Base-by-base conservation (phyloP, 2,113 vertebrate species). In the Calonectris borealis region DNA sequence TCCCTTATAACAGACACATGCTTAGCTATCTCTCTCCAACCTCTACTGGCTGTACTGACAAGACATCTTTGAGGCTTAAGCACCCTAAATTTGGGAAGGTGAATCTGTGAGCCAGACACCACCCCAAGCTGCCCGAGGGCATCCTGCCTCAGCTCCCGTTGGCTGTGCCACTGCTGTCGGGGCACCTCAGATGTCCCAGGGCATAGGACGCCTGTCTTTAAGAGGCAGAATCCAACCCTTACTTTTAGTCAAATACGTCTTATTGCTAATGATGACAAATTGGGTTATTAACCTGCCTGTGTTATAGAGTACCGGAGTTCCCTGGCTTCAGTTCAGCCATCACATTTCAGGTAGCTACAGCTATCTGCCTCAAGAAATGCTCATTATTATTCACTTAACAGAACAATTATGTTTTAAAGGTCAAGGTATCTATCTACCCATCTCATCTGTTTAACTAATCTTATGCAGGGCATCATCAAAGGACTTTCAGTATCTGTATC, bases 331-430 rank as follows among this genome's bases (percentile, higher is more conserved):
- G 68, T 83, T 97, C 96, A 96, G 94, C 44, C 90, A 86, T 71
- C 88, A 60, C 92, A 94, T 97, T 97, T 94, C 80, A 93, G 79
- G 60, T 88, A 81, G 75, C 87, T 90, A 69, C 75, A 86, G 69
- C 31, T 81, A 60, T 48, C 88, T 32, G 62, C 92, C 83, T 94
- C 88, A 64, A 92, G 90, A 95, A 94, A 95, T 66, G 64, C 85
- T 92, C 52, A 78, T 96, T 95, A 95, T 92, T 95, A 94, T 90
- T 94, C 94, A 94, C 92, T 95, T 94, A 96, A 60, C n/a, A 86
- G 96, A 92, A 85, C 85, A 96, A 96, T 94, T 94, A 96, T 51
- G 71, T 83, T 93, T 96, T 93, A 94, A 97, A 97, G 96, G 92
- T 93, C 88, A 88, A 83, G 60, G 55, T 71, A 93, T 90, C 90